Evolutionary conservation across 2,888 invertebrate genomes (phyloP), one percentile per base, ranked within the genome.

Genomic region (Mellilla xanthometata): DNA sequence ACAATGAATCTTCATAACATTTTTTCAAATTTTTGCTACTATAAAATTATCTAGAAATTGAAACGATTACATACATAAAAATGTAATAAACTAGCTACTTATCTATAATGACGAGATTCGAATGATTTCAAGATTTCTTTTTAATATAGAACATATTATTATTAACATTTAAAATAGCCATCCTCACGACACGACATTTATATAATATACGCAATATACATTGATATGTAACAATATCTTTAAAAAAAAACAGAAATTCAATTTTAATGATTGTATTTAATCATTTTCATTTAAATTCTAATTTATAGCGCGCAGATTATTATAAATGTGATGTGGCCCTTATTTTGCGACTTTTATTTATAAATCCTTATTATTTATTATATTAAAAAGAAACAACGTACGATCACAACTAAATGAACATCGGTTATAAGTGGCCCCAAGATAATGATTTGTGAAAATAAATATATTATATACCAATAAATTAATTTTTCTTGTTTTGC

Each of bases 111-210:
- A 58, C 49, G 57, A 72, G 65, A 70, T 70, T 71, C 65, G 57
- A 65, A 60, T 49, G 38, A 59, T 31, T 52, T 48, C 52, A 59
- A 64, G 52, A 44, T 58, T 47, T 41, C 48, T 45, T 55, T 39
- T 36, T 54, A 54, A 54, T 29, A 43, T 44, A 42, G 30, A 51
- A 61, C 57, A 63, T 51, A 63, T 45, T 58, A n/a, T n/a, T 63
- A 60, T 61, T 19, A 59, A 32, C 44, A 28, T 51, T 53, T 24
- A 24, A 58, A 56, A 65, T 59, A 44, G 58, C 79, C 85, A 87
- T 81, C 81, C 80, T 79, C 77, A 85, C 84, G 82, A 87, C 86
- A 86, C 81, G 83, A 86, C 82, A 72, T 41, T 27, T 39, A 31
- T 42, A 38, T 53, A 77, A 78, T 76, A 69, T 76, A 80, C 63